Evolutionary conservation across 2,113 vertebrate genomes (phyloP), one percentile per base, ranked within the genome.

Genomic region (Urocitellus parryii): DNA sequence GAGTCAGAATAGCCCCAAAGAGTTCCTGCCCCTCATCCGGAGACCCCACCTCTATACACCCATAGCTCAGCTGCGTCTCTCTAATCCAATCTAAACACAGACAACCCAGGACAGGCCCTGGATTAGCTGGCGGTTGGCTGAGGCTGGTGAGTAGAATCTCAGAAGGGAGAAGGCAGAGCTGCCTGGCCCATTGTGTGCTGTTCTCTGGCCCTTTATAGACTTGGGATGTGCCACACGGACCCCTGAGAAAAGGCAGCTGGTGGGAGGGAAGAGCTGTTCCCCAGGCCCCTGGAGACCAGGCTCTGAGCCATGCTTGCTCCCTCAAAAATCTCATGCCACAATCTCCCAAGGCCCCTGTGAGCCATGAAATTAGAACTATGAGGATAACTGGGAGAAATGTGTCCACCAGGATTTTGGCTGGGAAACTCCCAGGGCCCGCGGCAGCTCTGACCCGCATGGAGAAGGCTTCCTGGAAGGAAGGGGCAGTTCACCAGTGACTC

Each of bases 71-170:
- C 72, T 91, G 85, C 48, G 61, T 83, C 92, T 73, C 79, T 93
- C 95, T n/a, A 86, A 10, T 93, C 80, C 79, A 96, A 83, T 67
- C 79, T 89, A 95, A 98, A 92, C 70, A 93, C 86, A 84, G 90
- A 32, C 81, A 91, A 12, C 12, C 67, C 18, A 39, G 96, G 88
- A 9, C 61, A 91, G 56, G 51, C 51, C 4, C 80, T 39, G 61
- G 0, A 2, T 84, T 97, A 97, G 95, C 24, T 78, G 68, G n/a
- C 8, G 37, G 58, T 9, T 29, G 90, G 65, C 37, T 78, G 5
- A 58, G 91, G 85, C 91, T 11, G 27, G 20, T 0, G 25, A 86
- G 63, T 9, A 37, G 24, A 34, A 24, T 42, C 91, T 91, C 68
- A 56, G 78, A 51, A 34, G 48, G 70, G 5, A 97, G 29, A 67